Conservation (phyloP, 2,113 vertebrate genomes). For the Oncorhynchus tshawytscha region DNA sequence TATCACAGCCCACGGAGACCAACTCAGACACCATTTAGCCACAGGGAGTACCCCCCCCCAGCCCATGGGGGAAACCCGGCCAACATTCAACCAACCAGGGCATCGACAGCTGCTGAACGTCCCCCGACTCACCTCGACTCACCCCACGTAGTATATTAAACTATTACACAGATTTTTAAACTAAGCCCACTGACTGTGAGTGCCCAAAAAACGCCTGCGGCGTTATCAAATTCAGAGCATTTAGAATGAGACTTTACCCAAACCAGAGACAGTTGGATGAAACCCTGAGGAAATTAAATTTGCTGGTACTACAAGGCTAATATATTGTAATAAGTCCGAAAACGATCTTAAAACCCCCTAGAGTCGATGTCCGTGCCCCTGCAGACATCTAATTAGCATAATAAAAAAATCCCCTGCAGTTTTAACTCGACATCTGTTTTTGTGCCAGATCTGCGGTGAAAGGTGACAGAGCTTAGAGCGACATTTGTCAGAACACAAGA, state of each 20-base stretch:
- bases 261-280: not conserved
- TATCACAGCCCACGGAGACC: conserved; percentile 30
- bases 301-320: not conserved
- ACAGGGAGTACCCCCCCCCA: conserved; percentile 38
- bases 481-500: too few relatives aligned
- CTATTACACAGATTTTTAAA: conserved; percentile 26
- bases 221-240: conserved; percentile 11
- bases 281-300: not conserved
- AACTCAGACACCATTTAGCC: conserved; percentile 55
- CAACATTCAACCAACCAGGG: conserved; percentile 8
- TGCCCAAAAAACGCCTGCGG: not conserved
- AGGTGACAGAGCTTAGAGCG: too few relatives aligned
- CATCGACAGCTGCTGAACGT: conserved; percentile 45
- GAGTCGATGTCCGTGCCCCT: too few relatives aligned
- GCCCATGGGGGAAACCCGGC: conserved; percentile 9
- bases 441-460: too few relatives aligned
- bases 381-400: too few relatives aligned
- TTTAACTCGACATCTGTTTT: too few relatives aligned
- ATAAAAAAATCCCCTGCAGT: too few relatives aligned
- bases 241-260: not conserved
- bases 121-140: conserved; percentile 26
- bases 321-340: too few relatives aligned
- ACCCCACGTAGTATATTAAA: conserved; percentile 47
- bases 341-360: too few relatives aligned
- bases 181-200: too few relatives aligned